A percentile compares a stretch with the other conserved stretches of the same genome.
Evolutionary conservation across 2,888 invertebrate species (phyloP).

Genomic region (Phorcus lineatus): DNA sequence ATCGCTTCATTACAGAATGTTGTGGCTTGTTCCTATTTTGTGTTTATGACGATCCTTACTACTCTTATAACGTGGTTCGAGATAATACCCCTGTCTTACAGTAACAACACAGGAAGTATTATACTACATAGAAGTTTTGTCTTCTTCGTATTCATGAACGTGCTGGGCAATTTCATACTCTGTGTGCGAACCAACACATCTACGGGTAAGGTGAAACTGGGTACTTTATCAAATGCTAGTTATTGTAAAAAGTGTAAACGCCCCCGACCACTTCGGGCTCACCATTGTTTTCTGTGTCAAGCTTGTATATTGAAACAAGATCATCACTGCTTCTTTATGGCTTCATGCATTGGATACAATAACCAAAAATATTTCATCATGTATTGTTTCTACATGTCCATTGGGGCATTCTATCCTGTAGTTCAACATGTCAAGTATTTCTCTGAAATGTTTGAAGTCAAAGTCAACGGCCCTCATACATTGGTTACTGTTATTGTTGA

Average conservation of each 20-base stretch:
- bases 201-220: conserved; percentile 3
- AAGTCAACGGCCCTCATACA: conserved; percentile 48
- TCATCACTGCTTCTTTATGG: conserved; percentile 58
- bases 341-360: conserved; percentile 51
- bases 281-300: conserved; percentile 52
- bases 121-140: conserved; percentile 29
- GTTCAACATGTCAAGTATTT: conserved; percentile 38
- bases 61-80: conserved; percentile 37
- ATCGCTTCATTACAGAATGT: conserved; percentile 25
- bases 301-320: conserved; percentile 48
- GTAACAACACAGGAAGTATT: conserved; percentile 12
- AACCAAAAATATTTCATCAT: conserved; percentile 55
- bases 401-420: conserved; percentile 46
- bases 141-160: conserved; percentile 44
- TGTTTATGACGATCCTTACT: conserved; percentile 39
- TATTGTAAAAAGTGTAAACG: conserved; percentile 39
- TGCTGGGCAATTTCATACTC: conserved; percentile 45
- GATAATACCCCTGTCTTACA: conserved; percentile 42
- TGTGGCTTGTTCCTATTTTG: conserved; percentile 27
- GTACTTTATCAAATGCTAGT: not conserved
- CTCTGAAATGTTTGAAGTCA: conserved; percentile 28
- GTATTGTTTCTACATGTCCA: conserved; percentile 51
- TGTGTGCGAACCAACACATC: conserved; percentile 39
- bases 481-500: conserved; percentile 42
- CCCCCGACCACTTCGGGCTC: conserved; percentile 42